Base-by-base conservation (phyloP, 1,140 invertebrate genomes). In the Drosophila pallidifrons region DNA sequence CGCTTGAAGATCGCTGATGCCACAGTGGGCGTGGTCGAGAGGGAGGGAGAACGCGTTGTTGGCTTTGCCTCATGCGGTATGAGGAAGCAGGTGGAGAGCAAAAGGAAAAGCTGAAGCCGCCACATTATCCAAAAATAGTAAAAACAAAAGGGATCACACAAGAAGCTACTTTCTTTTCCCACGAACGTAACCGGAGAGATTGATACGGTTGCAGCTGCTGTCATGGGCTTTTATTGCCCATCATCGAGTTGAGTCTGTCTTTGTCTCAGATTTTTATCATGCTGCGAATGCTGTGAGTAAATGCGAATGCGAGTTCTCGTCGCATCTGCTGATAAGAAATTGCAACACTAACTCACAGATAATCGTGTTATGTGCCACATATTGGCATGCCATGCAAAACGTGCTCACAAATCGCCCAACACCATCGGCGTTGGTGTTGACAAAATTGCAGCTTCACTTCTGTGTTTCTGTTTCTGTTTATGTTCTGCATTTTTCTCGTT, bases 61-160 rank as follows among this genome's bases (percentile, higher is more conserved):
- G 83, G 83, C 70, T 88, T 88, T 7, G 77, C 85, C 68, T 88
- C 80, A 55, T 75, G 30, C 5, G 83, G 83, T 55, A 88, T 72
- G 38, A 89, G 74, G 13, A 88, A 88, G 74, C 83, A 75, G 54
- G 77, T 75, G 51, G 85, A 83, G n/a, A 88, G 55, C 51, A 88
- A 20, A 7, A 88, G 85, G 13, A 89, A 89, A 16, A 89, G 65
- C 32, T 88, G 85, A 49, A 88, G 73, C 32, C 83, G 83, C 83
- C 83, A 88, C 83, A 88, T 86, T 15, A 6, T 65, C 47, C 60
- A 15, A 61, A 55, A 7, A n/a, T 15, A 32, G 0, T 32, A 8
- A 1, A 32, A 7, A 1, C 30, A 32, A 32, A 32, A 32, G 30
- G 3, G 20, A 25, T 25, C 20, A 25, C 20, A 32, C 30, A 8